These are phyloP conservation scores for Trialeurodes vaporariorum DNA, from an alignment of 1,140 invertebrate genomes.

Conservation along the genomic window DNA sequence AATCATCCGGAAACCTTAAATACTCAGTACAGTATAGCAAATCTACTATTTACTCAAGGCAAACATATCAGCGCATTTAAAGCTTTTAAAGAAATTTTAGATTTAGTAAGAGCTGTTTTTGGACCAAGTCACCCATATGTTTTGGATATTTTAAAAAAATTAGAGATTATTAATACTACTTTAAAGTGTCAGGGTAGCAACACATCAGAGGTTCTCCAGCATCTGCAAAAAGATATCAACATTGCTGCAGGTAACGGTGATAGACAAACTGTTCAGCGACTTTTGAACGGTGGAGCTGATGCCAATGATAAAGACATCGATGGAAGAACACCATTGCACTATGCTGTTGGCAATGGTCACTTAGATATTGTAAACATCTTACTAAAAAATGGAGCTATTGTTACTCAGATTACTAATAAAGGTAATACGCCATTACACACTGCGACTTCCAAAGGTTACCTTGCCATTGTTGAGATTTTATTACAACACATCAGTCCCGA, in stretches of 20 bases:
- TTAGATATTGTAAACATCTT: slow-evolving; percentile 39
- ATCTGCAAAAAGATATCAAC: slow-evolving; percentile 13
- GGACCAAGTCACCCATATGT: neutral
- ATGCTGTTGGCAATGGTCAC: slow-evolving; percentile 39
- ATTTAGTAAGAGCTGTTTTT: neutral
- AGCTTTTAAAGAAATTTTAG: neutral
- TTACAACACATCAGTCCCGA: slow-evolving; percentile 3
- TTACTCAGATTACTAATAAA: neutral
- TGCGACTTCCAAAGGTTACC: slow-evolving; percentile 8
- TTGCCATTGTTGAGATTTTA: slow-evolving; percentile 15
- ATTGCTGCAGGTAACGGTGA: slow-evolving; percentile 20
- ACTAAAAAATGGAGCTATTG: neutral
- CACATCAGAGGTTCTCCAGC: neutral
- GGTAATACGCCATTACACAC: slow-evolving; percentile 16
- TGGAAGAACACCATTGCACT: slow-evolving; percentile 6
- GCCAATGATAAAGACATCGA: neutral
- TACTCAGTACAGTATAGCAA: neutral
- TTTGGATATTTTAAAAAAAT: neutral
- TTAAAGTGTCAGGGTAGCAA: neutral
- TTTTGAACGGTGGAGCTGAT: slow-evolving; percentile 19
- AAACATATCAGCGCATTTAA: neutral
- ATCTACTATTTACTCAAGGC: neutral
- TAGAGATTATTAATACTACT: neutral
- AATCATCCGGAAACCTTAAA: neutral
- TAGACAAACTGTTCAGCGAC: slow-evolving; percentile 16